Conservation (phyloP, 2,113 vertebrate species). For the Dolichallabes microphthalmus region DNA sequence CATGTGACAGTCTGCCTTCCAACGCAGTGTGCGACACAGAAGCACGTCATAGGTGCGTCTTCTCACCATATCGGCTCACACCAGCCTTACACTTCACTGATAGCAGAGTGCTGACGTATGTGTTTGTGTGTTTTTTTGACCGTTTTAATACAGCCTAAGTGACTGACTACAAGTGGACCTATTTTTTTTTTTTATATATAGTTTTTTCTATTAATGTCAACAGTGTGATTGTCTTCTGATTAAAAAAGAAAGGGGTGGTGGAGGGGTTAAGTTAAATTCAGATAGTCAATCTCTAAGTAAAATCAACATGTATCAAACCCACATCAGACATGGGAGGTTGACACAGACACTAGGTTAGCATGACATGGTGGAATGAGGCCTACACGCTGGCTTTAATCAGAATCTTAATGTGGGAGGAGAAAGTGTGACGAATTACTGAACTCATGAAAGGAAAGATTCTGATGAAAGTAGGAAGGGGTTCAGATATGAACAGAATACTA, state of each 20-base stretch:
- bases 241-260: not conserved
- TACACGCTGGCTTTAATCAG: constrained; percentile 63
- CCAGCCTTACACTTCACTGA: constrained; percentile 66
- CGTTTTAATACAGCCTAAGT: not conserved
- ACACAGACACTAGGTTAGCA: not conserved
- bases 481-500: constrained; percentile 3
- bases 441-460: constrained; percentile 47
- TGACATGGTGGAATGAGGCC: constrained; percentile 16
- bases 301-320: not conserved
- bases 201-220: not conserved
- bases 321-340: not conserved
- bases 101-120: constrained; percentile 55
- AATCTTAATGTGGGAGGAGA: constrained; percentile 60
- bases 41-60: constrained; percentile 31
- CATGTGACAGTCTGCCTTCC: constrained; percentile 41
- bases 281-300: not conserved
- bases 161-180: not conserved
- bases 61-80: constrained; percentile 64
- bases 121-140: constrained; percentile 4
- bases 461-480: constrained; percentile 37
- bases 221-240: not conserved
- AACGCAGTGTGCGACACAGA: constrained; percentile 21
- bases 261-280: not conserved
- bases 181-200: not conserved
- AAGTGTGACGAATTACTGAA: constrained; percentile 66